Evolutionary conservation across 1,140 invertebrate species (phyloP), one percentile per base, ranked within the genome.

Genomic region (Brachionus rubens): DNA sequence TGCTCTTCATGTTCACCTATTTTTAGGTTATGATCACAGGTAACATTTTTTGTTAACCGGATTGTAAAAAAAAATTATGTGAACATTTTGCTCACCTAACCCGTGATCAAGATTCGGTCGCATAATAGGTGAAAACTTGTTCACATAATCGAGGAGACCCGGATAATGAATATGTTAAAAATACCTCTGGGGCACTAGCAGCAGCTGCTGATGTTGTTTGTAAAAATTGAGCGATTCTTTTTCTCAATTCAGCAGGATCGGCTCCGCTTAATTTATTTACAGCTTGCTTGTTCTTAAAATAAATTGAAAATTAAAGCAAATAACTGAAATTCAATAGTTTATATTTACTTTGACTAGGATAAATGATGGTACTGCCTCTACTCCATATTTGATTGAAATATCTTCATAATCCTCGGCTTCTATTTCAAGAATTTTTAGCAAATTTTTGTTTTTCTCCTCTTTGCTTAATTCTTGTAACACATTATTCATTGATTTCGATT

Each of bases 321-420:
- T 41, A 2, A 19, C 5, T 40, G n/a, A 62, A 40, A 62, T 14
- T 65, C 21, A 43, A 16, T 28, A 41, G 43, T 43, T 24, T n/a
- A 62, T 24, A 40, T 6, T 1, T 43, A 65, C 59, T 26, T 65
- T 65, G 19, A 65, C 19, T 19, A 65, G 36, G 33, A 72, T 30
- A 50, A 72, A 72, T 19, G 68, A 50, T 36, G 68, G 68, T 14
- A 72, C 68, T 2, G 68, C 68, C 41, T 72, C 68, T 3, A 72
- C 28, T 5, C 46, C 68, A n/a, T 50, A 72, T 40, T 50, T 72
- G 19, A 72, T 48, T 54, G 68, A 72, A 30, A 72, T 48, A 9
- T 72, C 68, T 54, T 72, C 68, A 28, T 28, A 54, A 21, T 72
- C 68, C 26, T 72, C 68, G 2, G 68, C 68, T 36, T 72, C 68